These are phyloP conservation scores for Cryptocheilus praepositus DNA, from an alignment of 2,888 invertebrate genomes.

Conservation along the genomic window DNA sequence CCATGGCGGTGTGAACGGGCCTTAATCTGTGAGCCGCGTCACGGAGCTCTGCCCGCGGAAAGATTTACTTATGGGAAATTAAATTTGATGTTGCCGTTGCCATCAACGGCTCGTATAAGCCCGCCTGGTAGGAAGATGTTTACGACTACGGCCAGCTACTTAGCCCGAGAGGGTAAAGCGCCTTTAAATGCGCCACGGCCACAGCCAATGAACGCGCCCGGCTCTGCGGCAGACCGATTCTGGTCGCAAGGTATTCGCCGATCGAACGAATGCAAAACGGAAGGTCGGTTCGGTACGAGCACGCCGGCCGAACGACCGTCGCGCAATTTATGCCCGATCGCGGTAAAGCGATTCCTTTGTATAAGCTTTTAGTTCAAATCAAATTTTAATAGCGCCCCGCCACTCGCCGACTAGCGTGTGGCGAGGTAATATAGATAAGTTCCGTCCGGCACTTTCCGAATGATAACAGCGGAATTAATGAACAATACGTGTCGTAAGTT, in stretches of 20 bases:
- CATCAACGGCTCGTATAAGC: conserved; percentile 71
- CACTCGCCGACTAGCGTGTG: neutral
- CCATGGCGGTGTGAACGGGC: conserved; percentile 55
- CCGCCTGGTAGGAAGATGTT: conserved; percentile 65
- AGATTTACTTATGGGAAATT: conserved; percentile 70
- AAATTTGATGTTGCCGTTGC: conserved; percentile 68
- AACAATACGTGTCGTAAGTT: neutral
- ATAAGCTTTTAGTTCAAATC: conserved; percentile 10
- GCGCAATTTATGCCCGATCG: conserved; percentile 1
- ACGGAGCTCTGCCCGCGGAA: conserved; percentile 55
- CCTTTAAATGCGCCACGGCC: conserved; percentile 52
- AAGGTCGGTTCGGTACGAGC: conserved; percentile 17
- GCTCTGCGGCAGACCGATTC: conserved; percentile 57
- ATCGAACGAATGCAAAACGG: conserved; percentile 28
- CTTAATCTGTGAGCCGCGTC: conserved; percentile 50
- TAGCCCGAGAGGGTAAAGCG: conserved; percentile 59
- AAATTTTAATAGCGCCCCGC: conserved; percentile 22
- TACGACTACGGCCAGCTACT: conserved; percentile 69
- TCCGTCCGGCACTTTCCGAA: neutral
- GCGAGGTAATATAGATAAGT: neutral
- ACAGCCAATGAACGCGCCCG: conserved; percentile 63
- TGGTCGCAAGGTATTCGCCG: conserved; percentile 34
- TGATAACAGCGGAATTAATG: conserved; percentile 4
- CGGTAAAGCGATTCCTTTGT: conserved; percentile 12
- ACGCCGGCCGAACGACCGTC: neutral